Conservation (phyloP, 2,888 invertebrate genomes). For the Apamea sordens region DNA sequence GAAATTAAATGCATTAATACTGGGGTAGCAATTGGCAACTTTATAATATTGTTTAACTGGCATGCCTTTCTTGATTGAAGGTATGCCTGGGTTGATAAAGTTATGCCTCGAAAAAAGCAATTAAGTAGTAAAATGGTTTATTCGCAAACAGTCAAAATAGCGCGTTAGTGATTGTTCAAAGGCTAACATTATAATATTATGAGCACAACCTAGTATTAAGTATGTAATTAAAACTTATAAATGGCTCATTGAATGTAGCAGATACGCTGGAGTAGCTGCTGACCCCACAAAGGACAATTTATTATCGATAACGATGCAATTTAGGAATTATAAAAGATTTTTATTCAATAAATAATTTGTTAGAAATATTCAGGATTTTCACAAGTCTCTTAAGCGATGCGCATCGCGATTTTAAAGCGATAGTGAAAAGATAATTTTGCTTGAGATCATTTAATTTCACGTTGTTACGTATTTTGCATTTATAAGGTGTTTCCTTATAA, state of each 20-base stretch:
- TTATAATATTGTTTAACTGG: neutral
- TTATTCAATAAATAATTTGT: constrained; percentile 40
- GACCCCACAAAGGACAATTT: constrained; percentile 19
- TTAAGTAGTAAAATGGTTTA: neutral
- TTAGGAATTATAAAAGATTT: constrained; percentile 39
- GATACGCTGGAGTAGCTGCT: constrained; percentile 60
- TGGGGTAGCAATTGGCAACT: constrained; percentile 24
- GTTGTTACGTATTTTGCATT: constrained; percentile 49
- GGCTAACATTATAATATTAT: constrained; percentile 66
- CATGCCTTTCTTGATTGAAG: neutral
- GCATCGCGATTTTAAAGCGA: constrained; percentile 59
- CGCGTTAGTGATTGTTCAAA: constrained; percentile 54
- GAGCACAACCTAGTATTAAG: constrained; percentile 76
- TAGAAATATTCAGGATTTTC: constrained; percentile 20
- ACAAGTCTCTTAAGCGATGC: constrained; percentile 37
- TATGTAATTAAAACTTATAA: constrained; percentile 66
- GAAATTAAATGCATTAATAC: constrained; percentile 57
- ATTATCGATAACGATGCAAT: constrained; percentile 32
- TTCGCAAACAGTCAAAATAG: constrained; percentile 54
- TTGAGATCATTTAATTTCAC: constrained; percentile 53
- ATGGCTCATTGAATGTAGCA: constrained; percentile 59
- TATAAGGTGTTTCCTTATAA: constrained; percentile 38
- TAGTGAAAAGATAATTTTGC: constrained; percentile 41
- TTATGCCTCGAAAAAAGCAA: constrained; percentile 21
- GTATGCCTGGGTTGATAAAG: constrained; percentile 11